Evolutionary conservation across 1,140 invertebrate genomes (phyloP), one percentile per base, ranked within the genome.

Genomic region (Drosophila guanche): DNA sequence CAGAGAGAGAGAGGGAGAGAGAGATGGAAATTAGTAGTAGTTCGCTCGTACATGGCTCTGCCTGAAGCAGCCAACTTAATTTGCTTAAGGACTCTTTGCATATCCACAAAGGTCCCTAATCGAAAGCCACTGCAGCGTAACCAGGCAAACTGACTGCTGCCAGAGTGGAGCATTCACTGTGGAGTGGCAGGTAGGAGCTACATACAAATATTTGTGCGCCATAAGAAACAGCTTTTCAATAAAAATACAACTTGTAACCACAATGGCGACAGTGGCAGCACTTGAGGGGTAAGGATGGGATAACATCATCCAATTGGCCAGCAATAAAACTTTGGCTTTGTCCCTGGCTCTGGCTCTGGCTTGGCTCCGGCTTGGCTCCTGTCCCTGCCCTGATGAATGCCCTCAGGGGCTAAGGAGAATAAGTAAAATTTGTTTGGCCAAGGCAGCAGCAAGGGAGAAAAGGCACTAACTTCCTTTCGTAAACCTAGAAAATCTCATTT

Each of bases 261-360:
- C 75, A 76, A 76, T 43, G 62, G 59, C 23, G 60, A 62, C 72
- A 47, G 71, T 69, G 70, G 37, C 47, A 33, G n/a, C 51, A 12
- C 20, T 7, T 23, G 42, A 54, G 57, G 53, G 50, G 63, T 45
- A 50, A 60, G 33, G 56, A 20, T 20, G 63, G 48, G 23, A 68
- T 62, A 72, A 59, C 66, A 74, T 73, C 66, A 68, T 88, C 59
- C 83, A 86, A 86, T 86, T 88, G 83, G 58, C 60, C 77, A 57
- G 74, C 78, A 86, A 86, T 88, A 88, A 86, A 86, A 86, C 65
- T 86, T 86, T 75, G 61, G 75, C 83, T 65, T 85, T 80, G 41
- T 61, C 29, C 59, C 33, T 54, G 57, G 51, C 79, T 60, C 45
- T 57, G 51, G 46, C 56, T 58, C 40, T 33, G 29, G 7, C 29